Conservation (phyloP, 2,888 invertebrate genomes). For the Drosophila trichaetosa region DNA sequence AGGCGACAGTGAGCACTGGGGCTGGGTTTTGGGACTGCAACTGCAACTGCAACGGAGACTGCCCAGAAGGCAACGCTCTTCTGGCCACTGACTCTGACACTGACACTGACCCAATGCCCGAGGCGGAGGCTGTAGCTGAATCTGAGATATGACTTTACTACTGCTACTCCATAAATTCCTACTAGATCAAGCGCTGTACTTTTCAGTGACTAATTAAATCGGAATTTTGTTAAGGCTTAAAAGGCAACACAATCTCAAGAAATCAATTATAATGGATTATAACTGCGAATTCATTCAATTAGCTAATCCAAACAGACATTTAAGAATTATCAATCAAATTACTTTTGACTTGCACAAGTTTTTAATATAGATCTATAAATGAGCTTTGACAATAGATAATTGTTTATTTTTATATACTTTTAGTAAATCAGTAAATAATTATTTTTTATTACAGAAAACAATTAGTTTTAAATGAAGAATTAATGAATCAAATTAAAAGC, state of each 20-base stretch:
- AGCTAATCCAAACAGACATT: conserved; percentile 5
- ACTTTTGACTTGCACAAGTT: not conserved
- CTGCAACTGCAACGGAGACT: not conserved
- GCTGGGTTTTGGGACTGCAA: not conserved
- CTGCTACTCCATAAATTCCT: not conserved
- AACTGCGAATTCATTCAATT: not conserved
- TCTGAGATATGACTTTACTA: not conserved
- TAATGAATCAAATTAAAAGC: not conserved
- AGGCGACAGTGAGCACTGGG: conserved; percentile 78
- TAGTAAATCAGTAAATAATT: too few relatives aligned
- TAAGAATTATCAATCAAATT: not conserved
- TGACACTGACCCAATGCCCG: conserved; percentile 69
- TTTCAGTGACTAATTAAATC: conserved; percentile 13
- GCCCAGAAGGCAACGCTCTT: conserved; percentile 18
- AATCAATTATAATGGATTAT: not conserved
- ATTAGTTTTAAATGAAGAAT: not conserved
- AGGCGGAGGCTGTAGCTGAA: conserved; percentile 28
- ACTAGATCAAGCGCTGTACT: not conserved
- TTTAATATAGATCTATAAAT: not conserved
- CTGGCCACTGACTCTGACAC: conserved; percentile 30
- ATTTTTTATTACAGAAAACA: not conserved
- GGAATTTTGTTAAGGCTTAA: conserved; percentile 5
- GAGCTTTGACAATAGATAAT: too few relatives aligned
- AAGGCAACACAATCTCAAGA: conserved; percentile 6
- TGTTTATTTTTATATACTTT: not conserved